Percentiles rank a stretch among this genome's conserved stretches.
Conservation (phyloP, 2,113 vertebrate genomes). For the Vidua macroura region DNA sequence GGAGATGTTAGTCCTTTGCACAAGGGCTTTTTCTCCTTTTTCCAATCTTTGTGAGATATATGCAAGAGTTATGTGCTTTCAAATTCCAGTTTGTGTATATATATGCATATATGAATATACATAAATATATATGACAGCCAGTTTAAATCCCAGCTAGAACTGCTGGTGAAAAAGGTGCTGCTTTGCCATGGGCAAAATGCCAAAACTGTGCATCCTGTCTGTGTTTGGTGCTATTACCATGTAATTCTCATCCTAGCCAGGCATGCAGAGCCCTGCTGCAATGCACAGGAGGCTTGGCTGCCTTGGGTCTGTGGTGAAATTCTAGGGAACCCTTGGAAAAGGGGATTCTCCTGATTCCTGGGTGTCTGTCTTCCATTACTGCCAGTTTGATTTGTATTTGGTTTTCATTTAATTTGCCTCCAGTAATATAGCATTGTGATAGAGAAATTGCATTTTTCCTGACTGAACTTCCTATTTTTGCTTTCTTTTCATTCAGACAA, state of each 20-base stretch:
- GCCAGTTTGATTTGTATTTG: not conserved
- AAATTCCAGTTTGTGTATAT: not conserved
- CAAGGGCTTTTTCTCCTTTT: not conserved
- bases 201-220: not conserved
- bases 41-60: not conserved
- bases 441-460: not conserved
- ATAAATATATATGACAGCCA: not conserved
- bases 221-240: not conserved
- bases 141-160: not conserved
- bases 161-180: not conserved
- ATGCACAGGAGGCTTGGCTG: not conserved
- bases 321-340: not conserved
- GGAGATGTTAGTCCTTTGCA: not conserved
- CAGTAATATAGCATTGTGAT: rapidly evolving
- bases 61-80: not conserved
- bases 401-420: not conserved
- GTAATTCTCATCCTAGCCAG: not conserved
- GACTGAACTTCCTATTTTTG: not conserved
- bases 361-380: not conserved
- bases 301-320: not conserved
- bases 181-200: not conserved
- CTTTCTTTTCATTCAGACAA: not conserved
- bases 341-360: not conserved
- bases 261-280: not conserved
- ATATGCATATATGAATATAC: not conserved